A percentile compares a stretch with the other conserved stretches of the same genome.
Conservation (phyloP, 2,888 invertebrate species). For the Perithous albicinctus region DNA sequence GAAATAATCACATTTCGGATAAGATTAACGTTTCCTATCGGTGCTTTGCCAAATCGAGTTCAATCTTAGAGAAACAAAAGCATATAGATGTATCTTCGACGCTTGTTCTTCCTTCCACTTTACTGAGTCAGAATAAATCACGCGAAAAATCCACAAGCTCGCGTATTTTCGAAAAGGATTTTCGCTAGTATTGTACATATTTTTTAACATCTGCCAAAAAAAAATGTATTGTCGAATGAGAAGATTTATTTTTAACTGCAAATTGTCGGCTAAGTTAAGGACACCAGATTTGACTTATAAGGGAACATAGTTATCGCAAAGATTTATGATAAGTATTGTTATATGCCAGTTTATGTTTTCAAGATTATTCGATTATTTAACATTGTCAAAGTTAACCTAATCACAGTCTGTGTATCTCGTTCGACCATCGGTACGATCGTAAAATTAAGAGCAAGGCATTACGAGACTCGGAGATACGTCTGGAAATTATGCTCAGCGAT, state of each 20-base stretch:
- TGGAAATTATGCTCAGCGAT: slow-evolving; percentile 19
- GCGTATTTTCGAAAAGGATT: neutral
- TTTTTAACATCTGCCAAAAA: no score
- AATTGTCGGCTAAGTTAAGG: neutral
- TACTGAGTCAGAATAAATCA: slow-evolving; percentile 46
- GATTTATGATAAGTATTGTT: neutral
- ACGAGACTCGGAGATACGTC: slow-evolving; percentile 28
- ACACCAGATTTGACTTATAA: neutral
- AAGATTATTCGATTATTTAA: slow-evolving; percentile 7
- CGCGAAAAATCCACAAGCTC: slow-evolving; percentile 5
- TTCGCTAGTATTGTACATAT: neutral
- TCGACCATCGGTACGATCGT: slow-evolving; percentile 6
- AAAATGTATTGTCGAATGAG: neutral
- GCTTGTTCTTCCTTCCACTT: slow-evolving; percentile 29
- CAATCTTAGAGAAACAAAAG: slow-evolving; percentile 24
- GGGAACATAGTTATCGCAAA: neutral
- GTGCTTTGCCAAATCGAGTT: slow-evolving; percentile 45
- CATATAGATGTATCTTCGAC: neutral
- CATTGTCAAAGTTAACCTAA: neutral
- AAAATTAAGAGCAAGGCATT: slow-evolving; percentile 37
- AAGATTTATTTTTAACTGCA: neutral
- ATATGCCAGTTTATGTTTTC: neutral
- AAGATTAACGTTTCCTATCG: slow-evolving; percentile 60
- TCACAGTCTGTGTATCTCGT: slow-evolving; percentile 11
- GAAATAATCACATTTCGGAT: slow-evolving; percentile 62